Evolutionary conservation across 2,797 vertebrate species (phyloP).

Genomic region (Heliangelus exortis): DNA sequence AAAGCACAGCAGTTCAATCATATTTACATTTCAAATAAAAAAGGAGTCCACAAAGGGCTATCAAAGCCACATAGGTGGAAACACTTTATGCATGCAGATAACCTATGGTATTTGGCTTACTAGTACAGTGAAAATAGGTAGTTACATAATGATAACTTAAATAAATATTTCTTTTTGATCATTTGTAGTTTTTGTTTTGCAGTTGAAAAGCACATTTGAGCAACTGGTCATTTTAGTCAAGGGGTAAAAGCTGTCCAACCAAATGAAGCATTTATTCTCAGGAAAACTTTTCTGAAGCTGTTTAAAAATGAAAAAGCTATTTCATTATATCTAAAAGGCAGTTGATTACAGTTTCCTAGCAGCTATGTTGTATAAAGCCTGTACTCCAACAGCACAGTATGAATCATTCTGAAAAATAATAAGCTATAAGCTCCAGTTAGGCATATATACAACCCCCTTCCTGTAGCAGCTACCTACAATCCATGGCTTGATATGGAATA

Average conservation of each 20-base stretch:
- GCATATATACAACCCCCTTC: not conserved
- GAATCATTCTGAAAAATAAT: not conserved
- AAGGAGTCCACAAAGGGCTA: not conserved
- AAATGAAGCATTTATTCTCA: not conserved
- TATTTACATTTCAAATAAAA: constrained; percentile 41
- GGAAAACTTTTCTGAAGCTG: not conserved
- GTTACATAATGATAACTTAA: not conserved
- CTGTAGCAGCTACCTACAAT: not conserved
- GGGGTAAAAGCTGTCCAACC: not conserved
- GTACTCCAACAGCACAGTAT: not conserved
- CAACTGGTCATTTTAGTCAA: constrained; percentile 11
- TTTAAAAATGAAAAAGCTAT: not conserved
- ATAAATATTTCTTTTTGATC: constrained; percentile 2
- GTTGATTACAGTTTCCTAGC: not conserved
- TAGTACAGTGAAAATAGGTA: constrained; percentile 18
- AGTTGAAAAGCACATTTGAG: constrained; percentile 1
- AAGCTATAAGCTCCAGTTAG: not conserved
- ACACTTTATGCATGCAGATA: constrained; percentile 14
- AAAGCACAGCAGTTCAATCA: not conserved
- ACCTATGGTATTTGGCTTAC: not conserved
- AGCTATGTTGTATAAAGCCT: not conserved
- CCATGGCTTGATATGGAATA: not conserved
- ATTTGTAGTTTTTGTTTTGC: constrained; percentile 19
- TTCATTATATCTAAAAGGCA: not conserved
- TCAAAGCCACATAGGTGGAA: constrained; percentile 17